Evolutionary conservation across 2,113 vertebrate genomes (phyloP).

Genomic region (Melanotaenia duboulayi): DNA sequence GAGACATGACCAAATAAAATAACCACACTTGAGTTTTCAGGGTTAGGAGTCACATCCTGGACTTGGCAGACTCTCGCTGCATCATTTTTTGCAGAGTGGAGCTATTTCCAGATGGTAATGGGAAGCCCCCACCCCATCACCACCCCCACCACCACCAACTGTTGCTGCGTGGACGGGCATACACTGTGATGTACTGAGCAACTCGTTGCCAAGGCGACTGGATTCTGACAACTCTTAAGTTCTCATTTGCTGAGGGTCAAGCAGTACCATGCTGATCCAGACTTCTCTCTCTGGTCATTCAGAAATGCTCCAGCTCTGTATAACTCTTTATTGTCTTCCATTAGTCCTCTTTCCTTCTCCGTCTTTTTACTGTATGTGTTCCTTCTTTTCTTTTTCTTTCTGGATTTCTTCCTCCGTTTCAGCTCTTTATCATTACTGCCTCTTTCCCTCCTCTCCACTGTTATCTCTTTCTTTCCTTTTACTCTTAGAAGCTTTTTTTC

Average conservation of each 20-base stretch:
- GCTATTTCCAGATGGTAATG: conserved; percentile 79
- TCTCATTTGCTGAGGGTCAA: conserved; percentile 24
- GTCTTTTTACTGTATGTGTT: no score
- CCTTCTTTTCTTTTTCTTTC: not conserved
- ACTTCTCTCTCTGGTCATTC: not conserved
- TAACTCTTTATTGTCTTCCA: not conserved
- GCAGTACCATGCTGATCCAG: conserved; percentile 32
- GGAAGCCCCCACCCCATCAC: conserved; percentile 72
- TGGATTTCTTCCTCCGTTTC: not conserved
- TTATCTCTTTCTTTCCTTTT: conserved; percentile 7
- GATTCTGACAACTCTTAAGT: conserved; percentile 56
- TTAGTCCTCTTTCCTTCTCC: no score
- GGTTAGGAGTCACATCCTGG: no score
- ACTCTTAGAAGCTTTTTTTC: conserved; percentile 25
- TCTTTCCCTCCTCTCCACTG: not conserved
- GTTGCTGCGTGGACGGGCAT: conserved; percentile 51
- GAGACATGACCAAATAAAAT: no score
- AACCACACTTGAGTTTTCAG: no score
- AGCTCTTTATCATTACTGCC: not conserved
- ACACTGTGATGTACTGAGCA: conserved; percentile 68
- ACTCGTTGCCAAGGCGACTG: conserved; percentile 72
- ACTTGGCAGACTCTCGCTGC: conserved; percentile 9
- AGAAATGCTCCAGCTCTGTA: not conserved
- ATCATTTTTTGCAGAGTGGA: conserved; percentile 56
- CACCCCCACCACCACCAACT: no score